phyloP scores from a whole-genome alignment of 2,797 vertebrate genomes.

The Simalia tracyae region DNA sequence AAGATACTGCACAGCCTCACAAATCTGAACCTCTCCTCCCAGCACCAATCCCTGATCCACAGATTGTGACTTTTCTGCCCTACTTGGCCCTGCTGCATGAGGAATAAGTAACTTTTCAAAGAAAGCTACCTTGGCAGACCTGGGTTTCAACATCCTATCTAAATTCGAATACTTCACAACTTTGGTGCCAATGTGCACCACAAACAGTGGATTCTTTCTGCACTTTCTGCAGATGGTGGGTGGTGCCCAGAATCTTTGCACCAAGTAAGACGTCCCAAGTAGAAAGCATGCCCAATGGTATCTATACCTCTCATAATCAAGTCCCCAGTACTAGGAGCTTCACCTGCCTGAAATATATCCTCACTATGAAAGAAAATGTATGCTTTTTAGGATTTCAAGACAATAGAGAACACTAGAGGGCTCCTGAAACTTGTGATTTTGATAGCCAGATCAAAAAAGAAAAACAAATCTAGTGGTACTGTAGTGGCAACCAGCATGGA shows the following conservation, averaged over 20 bases:
- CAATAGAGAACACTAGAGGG: background rate
- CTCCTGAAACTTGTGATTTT: too few species aligned
- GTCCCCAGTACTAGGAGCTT: background rate
- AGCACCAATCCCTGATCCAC: background rate
- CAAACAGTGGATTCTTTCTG: background rate
- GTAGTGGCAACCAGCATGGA: background rate
- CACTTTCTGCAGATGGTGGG: background rate
- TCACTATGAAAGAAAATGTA: background rate
- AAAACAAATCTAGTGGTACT: background rate
- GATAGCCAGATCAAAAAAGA: background rate
- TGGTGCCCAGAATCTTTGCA: background rate
- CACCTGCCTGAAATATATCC: background rate
- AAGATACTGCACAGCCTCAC: background rate
- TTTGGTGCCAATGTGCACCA: background rate
- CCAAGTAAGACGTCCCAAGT: background rate
- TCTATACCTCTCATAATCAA: background rate
- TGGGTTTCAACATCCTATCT: background rate
- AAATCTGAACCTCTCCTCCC: background rate
- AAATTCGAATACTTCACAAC: background rate
- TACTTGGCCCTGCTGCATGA: background rate
- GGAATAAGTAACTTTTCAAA: background rate
- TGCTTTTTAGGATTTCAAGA: background rate
- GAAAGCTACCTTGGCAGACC: background rate
- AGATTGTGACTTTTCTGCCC: background rate
- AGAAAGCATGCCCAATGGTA: background rate